Evolutionary conservation across 2,113 vertebrate genomes (phyloP).

Genomic region (Cynocephalus volans): DNA sequence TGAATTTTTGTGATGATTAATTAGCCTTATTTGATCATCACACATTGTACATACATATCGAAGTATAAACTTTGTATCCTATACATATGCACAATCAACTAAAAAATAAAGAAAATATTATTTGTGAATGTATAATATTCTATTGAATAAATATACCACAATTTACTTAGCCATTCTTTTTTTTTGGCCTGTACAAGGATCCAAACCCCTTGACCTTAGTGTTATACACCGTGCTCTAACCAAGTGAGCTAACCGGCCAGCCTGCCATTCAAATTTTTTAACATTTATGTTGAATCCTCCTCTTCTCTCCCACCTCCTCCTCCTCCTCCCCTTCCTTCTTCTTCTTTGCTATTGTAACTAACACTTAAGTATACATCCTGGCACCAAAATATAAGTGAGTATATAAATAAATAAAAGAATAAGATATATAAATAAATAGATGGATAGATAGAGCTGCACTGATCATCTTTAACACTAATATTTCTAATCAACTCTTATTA

Average conservation of each 20-base stretch:
- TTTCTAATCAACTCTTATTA: conserved; percentile 10
- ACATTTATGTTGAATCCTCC: not conserved
- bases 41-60: no score
- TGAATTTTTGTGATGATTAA: no score
- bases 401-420: conserved; percentile 19
- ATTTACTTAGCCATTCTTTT: not conserved
- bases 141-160: not conserved
- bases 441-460: not conserved
- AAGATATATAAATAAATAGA: not conserved
- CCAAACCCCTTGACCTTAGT: no score
- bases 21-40: no score
- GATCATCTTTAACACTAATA: not conserved
- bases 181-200: no score
- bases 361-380: not conserved
- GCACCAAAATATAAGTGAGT: not conserved
- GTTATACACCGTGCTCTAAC: no score
- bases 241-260: no score
- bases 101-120: not conserved
- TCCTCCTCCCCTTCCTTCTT: not conserved
- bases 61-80: no score
- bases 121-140: not conserved
- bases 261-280: not conserved
- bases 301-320: not conserved
- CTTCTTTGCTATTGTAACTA: not conserved
- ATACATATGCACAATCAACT: no score